phyloP scores from a whole-genome alignment of 2,888 invertebrate genomes.

The Hemicrepidius hirtus region DNA sequence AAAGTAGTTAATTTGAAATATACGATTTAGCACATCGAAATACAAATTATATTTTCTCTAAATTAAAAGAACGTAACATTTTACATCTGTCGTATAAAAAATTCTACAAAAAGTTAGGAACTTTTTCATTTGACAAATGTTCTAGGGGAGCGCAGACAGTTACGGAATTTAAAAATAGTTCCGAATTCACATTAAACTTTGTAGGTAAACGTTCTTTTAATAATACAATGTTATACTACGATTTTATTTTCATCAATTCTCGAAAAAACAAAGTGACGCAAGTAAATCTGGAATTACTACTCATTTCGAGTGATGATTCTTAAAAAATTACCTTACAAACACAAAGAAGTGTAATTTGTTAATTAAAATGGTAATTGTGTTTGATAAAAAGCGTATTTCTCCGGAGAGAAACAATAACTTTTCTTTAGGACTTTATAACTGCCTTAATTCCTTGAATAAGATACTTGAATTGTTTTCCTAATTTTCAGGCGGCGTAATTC shows the following conservation, averaged over 20 bases:
- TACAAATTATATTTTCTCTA: conserved; percentile 62
- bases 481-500: conserved; percentile 7
- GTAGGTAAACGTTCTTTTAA: conserved; percentile 43
- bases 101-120: conserved; percentile 57
- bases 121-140: conserved; percentile 65
- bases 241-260: conserved; percentile 9
- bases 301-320: conserved; percentile 36
- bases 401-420: conserved; percentile 41
- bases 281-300: background rate
- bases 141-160: conserved; percentile 62
- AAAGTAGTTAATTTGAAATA: conserved; percentile 36
- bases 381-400: conserved; percentile 57
- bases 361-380: conserved; percentile 61
- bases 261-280: conserved; percentile 10
- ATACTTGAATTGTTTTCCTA: conserved; percentile 28
- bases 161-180: conserved; percentile 65
- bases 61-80: conserved; percentile 65
- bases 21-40: conserved; percentile 36
- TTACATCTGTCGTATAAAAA: conserved; percentile 64
- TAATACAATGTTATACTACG: conserved; percentile 16
- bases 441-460: conserved; percentile 38
- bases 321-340: conserved; percentile 47
- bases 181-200: conserved; percentile 60
- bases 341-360: conserved; percentile 54
- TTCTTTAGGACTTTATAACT: conserved; percentile 39